Evolutionary conservation across 2,113 vertebrate species (phyloP), one percentile per base, ranked within the genome.

Genomic region (Manacus vitellinus): DNA sequence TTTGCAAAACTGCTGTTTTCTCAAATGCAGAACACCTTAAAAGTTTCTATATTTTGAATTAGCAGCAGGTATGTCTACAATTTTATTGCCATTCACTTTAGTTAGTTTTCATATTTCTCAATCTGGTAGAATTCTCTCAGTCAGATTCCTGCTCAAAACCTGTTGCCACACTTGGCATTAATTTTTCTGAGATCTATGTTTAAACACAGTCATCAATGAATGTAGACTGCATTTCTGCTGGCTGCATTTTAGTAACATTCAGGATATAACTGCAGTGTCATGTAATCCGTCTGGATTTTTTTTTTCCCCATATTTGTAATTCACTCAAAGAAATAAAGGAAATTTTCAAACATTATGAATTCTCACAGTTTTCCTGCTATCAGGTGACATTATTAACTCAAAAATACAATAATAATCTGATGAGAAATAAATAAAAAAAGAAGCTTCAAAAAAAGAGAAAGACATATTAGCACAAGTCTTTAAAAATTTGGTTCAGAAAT

Each of bases 131-230:
- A 44, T 41, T 77, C 33, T 46, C 20, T 41, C 12, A 17, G 9
- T 11, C 8, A 28, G 25, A 66, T 61, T 67, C 21, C 10, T 33
- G 5, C 39, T 27, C 33, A 84, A 58, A 62, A 67, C 30, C 9
- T 14, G 4, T 55, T 67, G 47, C 33, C 3, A 9, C 0, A 0
- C 5, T 68, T 77, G 9, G 9, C 14, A 23, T 28, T 52, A 56
- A 35, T 30, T 78, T 75, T 63, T 55, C 18, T 23, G 13, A 52
- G 31, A 17, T 63, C 30, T 67, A 0, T 14, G 41, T 14, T 62
- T 59, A 55, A 70, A 89, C 10, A 10, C 15, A 67, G 30, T 11
- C 10, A 14, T 10, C 63, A 21, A 12, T 77, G 20, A 17, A 39
- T 1, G 2, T 12, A 49, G 19, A 56, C 23, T 30, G 9, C 3